Evolutionary conservation across 2,113 vertebrate genomes (phyloP), one percentile per base, ranked within the genome.

Genomic region (Ammodytes dubius): DNA sequence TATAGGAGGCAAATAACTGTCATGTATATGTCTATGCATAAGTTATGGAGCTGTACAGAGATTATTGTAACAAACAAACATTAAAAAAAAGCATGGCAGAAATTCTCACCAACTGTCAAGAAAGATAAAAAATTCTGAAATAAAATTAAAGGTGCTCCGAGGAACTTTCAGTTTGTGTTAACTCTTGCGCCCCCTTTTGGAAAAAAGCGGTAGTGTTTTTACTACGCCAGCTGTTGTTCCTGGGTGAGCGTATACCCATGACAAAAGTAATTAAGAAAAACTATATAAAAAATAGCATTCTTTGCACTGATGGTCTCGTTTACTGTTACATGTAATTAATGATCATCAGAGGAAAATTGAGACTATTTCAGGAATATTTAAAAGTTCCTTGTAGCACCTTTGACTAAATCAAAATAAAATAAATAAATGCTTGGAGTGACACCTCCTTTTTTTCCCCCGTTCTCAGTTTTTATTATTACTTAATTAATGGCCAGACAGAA

Each of bases 41-140:
- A 87, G 57, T 89, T 91, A 94, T 92, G 89, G 84, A 94, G 91
- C 94, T 95, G 93, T 95, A 95, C 94, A 95, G 86, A 88, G 85
- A 89, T 87, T 90, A 93, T 90, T 83, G 85, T 84, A 83, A 92
- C 92, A 90, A 88, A 89, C 71, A 52, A 82, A 91, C 82, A 87
- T 77, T 85, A 74, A 91, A 91, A 93, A 90, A 85, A 90, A 86
- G 73, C 66, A 76, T 70, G 58, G 45, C 84, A 79, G 79, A 75
- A 85, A 84, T 43, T 61, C 64, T 47, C 66, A 83, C 49, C 81
- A 49, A 74, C 49, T 77, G 52, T 88, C 71, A 76, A 84, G 79
- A 86, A 90, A 83, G 76, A 90, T 76, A 74, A 76, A 74, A 76
- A 88, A 74, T 81, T 67, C 68, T 88, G 60, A 87, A 93, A 92